Percentiles rank a stretch among this genome's conserved stretches.
Evolutionary conservation across 2,113 vertebrate species (phyloP).

Genomic region (mouse (Mus musculus)): DNA sequence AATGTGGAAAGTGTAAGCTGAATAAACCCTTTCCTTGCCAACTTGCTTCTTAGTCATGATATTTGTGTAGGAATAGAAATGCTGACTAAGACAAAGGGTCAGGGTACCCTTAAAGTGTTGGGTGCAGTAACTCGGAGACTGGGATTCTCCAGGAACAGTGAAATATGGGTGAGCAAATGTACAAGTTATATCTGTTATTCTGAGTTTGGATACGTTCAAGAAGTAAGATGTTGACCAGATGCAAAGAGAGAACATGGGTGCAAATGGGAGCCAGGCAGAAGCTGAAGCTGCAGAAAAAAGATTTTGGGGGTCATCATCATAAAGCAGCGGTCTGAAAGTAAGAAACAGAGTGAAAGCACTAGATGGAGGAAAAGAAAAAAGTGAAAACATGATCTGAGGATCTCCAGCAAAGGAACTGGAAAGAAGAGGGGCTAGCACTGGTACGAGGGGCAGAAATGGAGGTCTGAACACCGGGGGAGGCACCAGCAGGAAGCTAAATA

Average conservation of each 20-base stretch:
- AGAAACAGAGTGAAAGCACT: not conserved
- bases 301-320: not conserved
- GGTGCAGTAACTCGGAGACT: not conserved
- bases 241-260: not conserved
- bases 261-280: not conserved
- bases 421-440: not conserved
- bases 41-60: too few relatives aligned
- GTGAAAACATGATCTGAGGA: not conserved
- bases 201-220: not conserved
- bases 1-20: too few relatives aligned
- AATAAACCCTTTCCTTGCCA: too few relatives aligned
- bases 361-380: not conserved
- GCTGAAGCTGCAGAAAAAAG: not conserved
- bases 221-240: not conserved
- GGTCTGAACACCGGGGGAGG: not conserved
- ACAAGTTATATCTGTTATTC: not conserved
- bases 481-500: too few relatives aligned
- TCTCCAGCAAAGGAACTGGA: not conserved
- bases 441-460: not conserved
- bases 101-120: not conserved
- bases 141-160: not conserved
- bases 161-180: not conserved
- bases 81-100: not conserved
- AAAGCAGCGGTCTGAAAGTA: not conserved
- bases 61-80: too few relatives aligned